Evolutionary conservation across 2,113 vertebrate genomes (phyloP).

Genomic region (Synodontis membranacea): DNA sequence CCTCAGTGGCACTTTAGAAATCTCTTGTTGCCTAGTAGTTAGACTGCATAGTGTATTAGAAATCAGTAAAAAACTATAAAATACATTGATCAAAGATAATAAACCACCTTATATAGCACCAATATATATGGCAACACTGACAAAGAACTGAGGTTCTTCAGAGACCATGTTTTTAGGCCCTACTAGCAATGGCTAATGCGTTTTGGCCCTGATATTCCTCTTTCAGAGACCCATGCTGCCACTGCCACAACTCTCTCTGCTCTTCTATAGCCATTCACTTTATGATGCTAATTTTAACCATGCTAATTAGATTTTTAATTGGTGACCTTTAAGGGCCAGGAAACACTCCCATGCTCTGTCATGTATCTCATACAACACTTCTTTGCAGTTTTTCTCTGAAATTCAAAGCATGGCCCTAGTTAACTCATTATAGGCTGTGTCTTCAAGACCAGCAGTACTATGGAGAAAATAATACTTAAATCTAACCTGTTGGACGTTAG

Average conservation of each 20-base stretch:
- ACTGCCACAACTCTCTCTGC: background rate
- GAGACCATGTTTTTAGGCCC: background rate
- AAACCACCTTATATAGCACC: background rate
- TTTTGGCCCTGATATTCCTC: slow-evolving; percentile 27
- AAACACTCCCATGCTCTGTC: slow-evolving; percentile 20
- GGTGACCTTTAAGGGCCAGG: slow-evolving; percentile 67
- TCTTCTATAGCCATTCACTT: slow-evolving; percentile 62
- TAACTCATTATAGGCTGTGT: slow-evolving; percentile 14
- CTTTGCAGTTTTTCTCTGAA: slow-evolving; percentile 23
- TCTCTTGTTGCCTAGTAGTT: background rate
- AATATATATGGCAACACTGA: background rate
- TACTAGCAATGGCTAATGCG: slow-evolving; percentile 8
- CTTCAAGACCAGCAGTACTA: background rate
- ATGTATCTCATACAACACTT: slow-evolving; percentile 5
- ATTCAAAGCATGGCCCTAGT: background rate
- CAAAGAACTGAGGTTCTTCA: background rate
- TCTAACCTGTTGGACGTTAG: background rate
- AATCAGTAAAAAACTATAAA: background rate
- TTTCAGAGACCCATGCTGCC: background rate
- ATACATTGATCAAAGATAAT: background rate
- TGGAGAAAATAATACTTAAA: background rate
- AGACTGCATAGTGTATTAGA: background rate
- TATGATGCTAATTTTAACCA: slow-evolving; percentile 73
- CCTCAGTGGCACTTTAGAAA: background rate
- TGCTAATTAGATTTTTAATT: slow-evolving; percentile 79